phyloP scores from a whole-genome alignment of 2,888 invertebrate genomes.

The Apantesis nais region DNA sequence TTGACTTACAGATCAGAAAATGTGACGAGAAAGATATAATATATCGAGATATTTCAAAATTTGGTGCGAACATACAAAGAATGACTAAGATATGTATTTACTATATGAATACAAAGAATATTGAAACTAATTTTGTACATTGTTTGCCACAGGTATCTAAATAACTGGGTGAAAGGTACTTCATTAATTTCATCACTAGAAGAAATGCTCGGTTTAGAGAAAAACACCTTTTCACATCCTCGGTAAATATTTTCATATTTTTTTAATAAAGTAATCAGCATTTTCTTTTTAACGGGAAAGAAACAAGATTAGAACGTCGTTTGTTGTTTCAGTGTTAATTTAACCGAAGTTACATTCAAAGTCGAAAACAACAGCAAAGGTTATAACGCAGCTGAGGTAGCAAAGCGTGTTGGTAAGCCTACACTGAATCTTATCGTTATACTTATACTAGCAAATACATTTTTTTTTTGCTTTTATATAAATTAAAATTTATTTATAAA shows the following conservation, averaged over 20 bases:
- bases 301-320: neutral
- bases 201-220: slow-evolving; percentile 88
- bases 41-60: neutral
- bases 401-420: slow-evolving; percentile 87
- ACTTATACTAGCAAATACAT: neutral
- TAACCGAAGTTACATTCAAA: slow-evolving; percentile 91
- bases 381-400: slow-evolving; percentile 88
- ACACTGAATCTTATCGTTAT: neutral
- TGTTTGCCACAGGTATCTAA: slow-evolving; percentile 67
- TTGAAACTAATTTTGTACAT: slow-evolving; percentile 36
- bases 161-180: slow-evolving; percentile 90
- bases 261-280: neutral
- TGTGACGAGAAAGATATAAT: neutral
- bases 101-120: neutral
- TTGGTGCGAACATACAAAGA: neutral
- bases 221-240: slow-evolving; percentile 87
- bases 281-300: neutral
- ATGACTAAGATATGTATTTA: neutral
- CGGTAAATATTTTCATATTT: slow-evolving; percentile 74
- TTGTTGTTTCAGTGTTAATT: slow-evolving; percentile 87
- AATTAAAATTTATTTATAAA: no score
- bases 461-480: no score
- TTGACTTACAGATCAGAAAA: neutral
- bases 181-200: slow-evolving; percentile 89
- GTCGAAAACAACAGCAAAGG: slow-evolving; percentile 88